Evolutionary conservation across 64 coral and sea anemone species (phyloP).

Genomic region (Montipora efflorescens): DNA sequence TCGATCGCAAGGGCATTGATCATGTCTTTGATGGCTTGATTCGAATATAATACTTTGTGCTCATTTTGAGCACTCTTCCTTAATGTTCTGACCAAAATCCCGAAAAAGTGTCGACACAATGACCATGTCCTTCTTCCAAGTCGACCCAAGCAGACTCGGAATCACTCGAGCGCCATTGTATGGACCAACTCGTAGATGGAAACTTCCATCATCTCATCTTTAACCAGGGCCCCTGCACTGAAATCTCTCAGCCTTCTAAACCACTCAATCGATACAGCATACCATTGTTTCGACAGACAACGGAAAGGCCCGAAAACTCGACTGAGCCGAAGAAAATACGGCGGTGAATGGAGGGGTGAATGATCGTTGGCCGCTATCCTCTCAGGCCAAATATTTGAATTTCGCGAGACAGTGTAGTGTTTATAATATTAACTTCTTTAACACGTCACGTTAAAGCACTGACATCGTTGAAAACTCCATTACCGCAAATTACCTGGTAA

Average conservation of each 20-base stretch:
- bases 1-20: not conserved
- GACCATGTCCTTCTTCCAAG: not conserved
- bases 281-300: not conserved
- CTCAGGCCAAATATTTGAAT: not conserved
- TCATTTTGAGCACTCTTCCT: not conserved
- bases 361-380: not conserved
- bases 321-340: constrained; percentile 3
- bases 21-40: no score
- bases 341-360: not conserved
- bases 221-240: no score
- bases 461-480: no score
- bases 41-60: no score
- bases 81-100: not conserved
- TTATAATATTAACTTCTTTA: no score
- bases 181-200: not conserved
- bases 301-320: constrained; percentile 35
- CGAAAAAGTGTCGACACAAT: constrained; percentile 35
- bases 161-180: not conserved
- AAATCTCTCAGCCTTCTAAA: not conserved
- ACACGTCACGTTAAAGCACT: no score
- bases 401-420: not conserved
- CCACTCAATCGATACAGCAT: constrained; percentile 47
- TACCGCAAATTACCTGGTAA: no score
- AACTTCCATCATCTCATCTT: no score
- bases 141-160: not conserved